Percentiles rank a stretch among this genome's conserved stretches.
These are phyloP conservation scores for Siniperca obscura DNA, from an alignment of 2,797 vertebrate genomes.

Conservation along the genomic window DNA sequence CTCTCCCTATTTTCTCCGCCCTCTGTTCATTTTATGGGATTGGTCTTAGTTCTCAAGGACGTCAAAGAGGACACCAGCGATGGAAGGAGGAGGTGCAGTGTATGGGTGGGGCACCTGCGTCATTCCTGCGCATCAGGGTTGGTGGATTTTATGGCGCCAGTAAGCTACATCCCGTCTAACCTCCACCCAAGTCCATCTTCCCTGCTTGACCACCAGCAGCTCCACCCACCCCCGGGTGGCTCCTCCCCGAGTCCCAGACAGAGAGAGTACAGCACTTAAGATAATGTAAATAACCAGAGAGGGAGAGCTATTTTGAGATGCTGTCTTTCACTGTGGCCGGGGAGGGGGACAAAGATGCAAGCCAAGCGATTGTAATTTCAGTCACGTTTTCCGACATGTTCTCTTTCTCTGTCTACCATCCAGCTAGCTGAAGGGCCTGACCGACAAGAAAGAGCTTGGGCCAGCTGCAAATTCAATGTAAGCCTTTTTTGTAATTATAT, in stretches of 20 bases:
- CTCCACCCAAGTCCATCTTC: slow-evolving; percentile 57
- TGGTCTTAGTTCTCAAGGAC: slow-evolving; percentile 84
- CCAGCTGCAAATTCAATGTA: slow-evolving; percentile 21
- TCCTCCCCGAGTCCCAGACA: slow-evolving; percentile 64
- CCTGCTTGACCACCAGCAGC: slow-evolving; percentile 54
- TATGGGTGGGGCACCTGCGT: slow-evolving; percentile 73
- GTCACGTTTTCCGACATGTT: slow-evolving; percentile 78
- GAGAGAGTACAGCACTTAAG: slow-evolving; percentile 81
- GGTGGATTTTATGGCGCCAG: slow-evolving; percentile 56
- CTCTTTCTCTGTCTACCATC: slow-evolving; percentile 52
- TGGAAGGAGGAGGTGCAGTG: slow-evolving; percentile 54
- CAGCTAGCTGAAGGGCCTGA: slow-evolving; percentile 52
- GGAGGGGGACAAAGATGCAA: slow-evolving; percentile 80
- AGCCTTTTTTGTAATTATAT: background rate
- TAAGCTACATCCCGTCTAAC: slow-evolving; percentile 44
- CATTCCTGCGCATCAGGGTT: slow-evolving; percentile 57
- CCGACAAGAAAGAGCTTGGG: slow-evolving; percentile 28
- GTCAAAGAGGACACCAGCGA: slow-evolving; percentile 66
- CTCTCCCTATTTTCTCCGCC: slow-evolving; percentile 49
- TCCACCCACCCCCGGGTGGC: slow-evolving; percentile 58
- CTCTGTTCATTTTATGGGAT: slow-evolving; percentile 78
- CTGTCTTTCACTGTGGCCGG: slow-evolving; percentile 72
- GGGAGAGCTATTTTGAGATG: slow-evolving; percentile 83
- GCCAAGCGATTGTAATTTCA: slow-evolving; percentile 80
- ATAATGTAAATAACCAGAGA: slow-evolving; percentile 81